A percentile compares a stretch with the other conserved stretches of the same genome.
phyloP scores from a whole-genome alignment of 92 coral and sea anemone species.

The Epizoanthus fatuus region DNA sequence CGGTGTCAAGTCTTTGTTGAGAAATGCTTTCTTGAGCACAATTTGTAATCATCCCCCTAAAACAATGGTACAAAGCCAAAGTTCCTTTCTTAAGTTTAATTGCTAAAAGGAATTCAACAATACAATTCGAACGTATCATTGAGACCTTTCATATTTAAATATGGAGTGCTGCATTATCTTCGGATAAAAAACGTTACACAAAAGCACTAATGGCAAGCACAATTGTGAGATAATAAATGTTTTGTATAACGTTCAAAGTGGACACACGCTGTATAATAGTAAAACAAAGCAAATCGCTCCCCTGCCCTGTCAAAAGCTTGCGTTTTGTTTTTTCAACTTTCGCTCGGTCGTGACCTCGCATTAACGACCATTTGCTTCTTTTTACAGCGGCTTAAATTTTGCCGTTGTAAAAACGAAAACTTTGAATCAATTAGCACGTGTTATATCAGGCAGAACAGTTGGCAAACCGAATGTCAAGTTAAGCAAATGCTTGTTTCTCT shows the following conservation, averaged over 20 bases:
- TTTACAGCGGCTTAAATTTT: conserved; percentile 11
- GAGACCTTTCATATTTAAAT: conserved; percentile 77
- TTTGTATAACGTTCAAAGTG: conserved; percentile 38
- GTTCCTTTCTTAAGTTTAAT: conserved; percentile 60
- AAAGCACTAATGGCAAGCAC: conserved; percentile 66
- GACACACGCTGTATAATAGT: conserved; percentile 1
- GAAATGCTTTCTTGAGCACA: conserved; percentile 35
- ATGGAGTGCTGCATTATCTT: conserved; percentile 33
- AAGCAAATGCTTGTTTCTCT: conserved; percentile 30
- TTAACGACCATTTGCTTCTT: conserved; percentile 27
- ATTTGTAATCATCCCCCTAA: conserved; percentile 10
- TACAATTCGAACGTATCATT: conserved; percentile 49
- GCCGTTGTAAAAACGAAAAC: conserved; percentile 39
- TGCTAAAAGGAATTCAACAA: conserved; percentile 74
- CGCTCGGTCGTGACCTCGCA: conserved; percentile 32
- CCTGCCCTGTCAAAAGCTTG: conserved; percentile 15
- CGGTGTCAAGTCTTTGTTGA: conserved; percentile 61
- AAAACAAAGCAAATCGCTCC: conserved; percentile 25
- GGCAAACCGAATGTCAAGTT: conserved; percentile 42
- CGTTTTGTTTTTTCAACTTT: conserved; percentile 22
- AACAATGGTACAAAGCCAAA: conserved; percentile 61
- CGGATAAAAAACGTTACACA: conserved; percentile 64
- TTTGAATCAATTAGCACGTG: conserved; percentile 35
- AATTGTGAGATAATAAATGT: conserved; percentile 38
- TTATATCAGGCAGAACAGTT: conserved; percentile 35